These are phyloP conservation scores for Drosophila bunnanda DNA, from an alignment of 2,888 invertebrate genomes.

Conservation along the genomic window DNA sequence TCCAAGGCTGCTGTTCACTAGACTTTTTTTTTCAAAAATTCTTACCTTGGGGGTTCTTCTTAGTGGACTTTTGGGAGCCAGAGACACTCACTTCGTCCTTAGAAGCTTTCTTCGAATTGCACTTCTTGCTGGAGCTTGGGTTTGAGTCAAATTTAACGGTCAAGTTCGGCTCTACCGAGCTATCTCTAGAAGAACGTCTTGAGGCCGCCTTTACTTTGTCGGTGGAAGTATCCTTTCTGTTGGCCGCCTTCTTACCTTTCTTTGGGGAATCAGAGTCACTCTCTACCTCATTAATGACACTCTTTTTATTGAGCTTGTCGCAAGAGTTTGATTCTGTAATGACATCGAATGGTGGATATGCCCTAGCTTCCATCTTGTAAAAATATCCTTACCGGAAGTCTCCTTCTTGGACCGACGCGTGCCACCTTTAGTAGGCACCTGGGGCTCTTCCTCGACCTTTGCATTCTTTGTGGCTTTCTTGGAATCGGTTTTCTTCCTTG, in stretches of 20 bases:
- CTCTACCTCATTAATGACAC: too few species aligned
- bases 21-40: too few species aligned
- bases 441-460: too few species aligned
- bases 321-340: background rate
- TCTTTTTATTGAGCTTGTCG: too few species aligned
- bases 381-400: background rate
- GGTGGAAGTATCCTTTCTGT: background rate
- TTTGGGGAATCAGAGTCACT: too few species aligned
- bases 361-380: too few species aligned
- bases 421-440: background rate
- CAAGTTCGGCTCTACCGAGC: background rate
- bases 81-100: too few species aligned
- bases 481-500: background rate
- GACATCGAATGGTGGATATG: background rate
- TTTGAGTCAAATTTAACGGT: background rate
- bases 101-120: too few species aligned
- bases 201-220: background rate
- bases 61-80: background rate
- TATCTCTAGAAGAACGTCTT: too few species aligned
- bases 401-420: background rate
- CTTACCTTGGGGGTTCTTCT: too few species aligned
- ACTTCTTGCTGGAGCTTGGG: background rate
- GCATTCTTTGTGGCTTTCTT: background rate
- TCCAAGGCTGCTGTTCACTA: too few species aligned
- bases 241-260: too few species aligned